Base-by-base conservation (phyloP, 2,113 vertebrate genomes). In the Deroptyus accipitrinus region DNA sequence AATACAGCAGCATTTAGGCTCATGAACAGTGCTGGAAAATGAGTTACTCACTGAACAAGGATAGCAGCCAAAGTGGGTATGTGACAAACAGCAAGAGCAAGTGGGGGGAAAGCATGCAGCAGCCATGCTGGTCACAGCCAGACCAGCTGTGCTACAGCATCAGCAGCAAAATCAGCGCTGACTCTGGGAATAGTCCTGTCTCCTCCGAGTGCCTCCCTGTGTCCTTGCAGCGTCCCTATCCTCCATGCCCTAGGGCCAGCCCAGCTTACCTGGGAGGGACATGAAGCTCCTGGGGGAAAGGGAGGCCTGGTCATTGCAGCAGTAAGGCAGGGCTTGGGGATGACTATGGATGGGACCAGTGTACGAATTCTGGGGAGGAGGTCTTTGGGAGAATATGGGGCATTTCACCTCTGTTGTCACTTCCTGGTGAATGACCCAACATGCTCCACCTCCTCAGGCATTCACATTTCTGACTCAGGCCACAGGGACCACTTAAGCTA, bases 141-240 rank as follows among this genome's bases (percentile, higher is more conserved):
- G 30, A 39, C 6, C 2, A 8, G 19, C 30, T 0, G 0, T 42
- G 8, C 12, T 17, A 6, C 0, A 0, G 7, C 3, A 3, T 7
- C 69, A 77, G 41, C 59, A 46, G 37, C 46, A 78, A 74, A 88
- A 59, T 39, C 51, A 49, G 35, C 17, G 17, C 19, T 0, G 1
- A 18, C 39, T n/a, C 37, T 28, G 20, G 41, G 31, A 74, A 61
- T 0, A 13, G 19, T 5, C 30, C 30, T 25, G 55, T 7, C 19
- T 64, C 25, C 68, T 64, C 19, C 0, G 2, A 48, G 39, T 18
- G 31, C 10, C 28, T 61, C 13, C 2, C 23, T 13, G 30, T 3
- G 1, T 12, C 49, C 41, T 54, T n/a, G 37, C 46, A 25, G 9
- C 1, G 3, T 20, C 57, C 42, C 25, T 39, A 33, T 3, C 18